Evolutionary conservation across 35 echinoderm and acorn worm species (phyloP).

Genomic region (Lytechinus variegatus): DNA sequence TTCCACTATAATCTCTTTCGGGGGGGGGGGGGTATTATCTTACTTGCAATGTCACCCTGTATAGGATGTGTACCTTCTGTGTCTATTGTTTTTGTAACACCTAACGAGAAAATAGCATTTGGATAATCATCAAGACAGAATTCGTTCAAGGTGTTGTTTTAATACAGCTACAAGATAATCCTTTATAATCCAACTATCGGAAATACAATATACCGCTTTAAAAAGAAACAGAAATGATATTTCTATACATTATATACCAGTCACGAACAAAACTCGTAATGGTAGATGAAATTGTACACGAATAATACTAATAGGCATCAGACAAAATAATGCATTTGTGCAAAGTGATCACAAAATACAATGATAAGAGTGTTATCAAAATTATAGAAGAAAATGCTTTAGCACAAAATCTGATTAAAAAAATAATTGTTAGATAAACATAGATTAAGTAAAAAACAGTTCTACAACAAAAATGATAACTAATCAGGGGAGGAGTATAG

Average conservation of each 20-base stretch:
- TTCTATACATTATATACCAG: too few relatives aligned
- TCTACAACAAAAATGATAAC: too few relatives aligned
- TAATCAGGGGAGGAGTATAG: too few relatives aligned
- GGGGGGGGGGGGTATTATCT: too few relatives aligned
- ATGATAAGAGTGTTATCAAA: too few relatives aligned
- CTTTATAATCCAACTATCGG: neutral
- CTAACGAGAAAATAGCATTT: neutral
- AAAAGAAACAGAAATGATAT: neutral
- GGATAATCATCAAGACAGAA: neutral
- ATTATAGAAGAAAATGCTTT: too few relatives aligned
- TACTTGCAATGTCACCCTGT: neutral
- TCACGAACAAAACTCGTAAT: too few relatives aligned
- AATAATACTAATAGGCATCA: neutral
- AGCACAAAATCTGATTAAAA: too few relatives aligned
- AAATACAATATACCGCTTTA: neutral
- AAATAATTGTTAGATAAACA: too few relatives aligned
- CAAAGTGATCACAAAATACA: neutral
- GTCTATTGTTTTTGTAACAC: neutral
- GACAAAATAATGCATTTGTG: neutral
- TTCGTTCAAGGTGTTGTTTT: neutral
- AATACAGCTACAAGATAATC: neutral
- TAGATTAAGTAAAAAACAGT: too few relatives aligned
- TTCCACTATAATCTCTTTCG: too few relatives aligned
- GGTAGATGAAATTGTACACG: neutral
- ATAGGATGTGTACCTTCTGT: neutral